Evolutionary conservation across 2,113 vertebrate genomes (phyloP).

Genomic region (Plecotus auritus): DNA sequence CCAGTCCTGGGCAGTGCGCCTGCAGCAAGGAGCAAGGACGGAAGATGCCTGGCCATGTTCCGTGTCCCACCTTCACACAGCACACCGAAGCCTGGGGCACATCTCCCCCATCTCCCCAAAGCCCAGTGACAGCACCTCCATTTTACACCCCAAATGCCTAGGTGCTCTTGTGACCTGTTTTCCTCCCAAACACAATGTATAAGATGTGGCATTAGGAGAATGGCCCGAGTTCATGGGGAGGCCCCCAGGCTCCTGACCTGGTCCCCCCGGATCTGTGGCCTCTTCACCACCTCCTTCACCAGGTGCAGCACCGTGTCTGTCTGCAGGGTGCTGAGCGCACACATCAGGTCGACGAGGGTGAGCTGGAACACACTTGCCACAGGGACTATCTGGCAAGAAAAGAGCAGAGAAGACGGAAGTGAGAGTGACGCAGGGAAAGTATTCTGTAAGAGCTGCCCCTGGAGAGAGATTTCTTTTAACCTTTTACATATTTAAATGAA

Average conservation of each 20-base stretch:
- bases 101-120: too few species aligned
- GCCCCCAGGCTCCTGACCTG: conserved; percentile 81
- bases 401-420: not conserved
- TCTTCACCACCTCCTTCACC: conserved; percentile 96
- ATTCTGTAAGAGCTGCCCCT: rapidly evolving
- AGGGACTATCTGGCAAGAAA: conserved; percentile 85
- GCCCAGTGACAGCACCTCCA: rapidly evolving
- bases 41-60: not conserved
- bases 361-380: conserved; percentile 85
- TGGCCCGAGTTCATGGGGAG: rapidly evolving
- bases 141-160: too few species aligned
- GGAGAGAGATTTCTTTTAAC: not conserved
- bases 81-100: rapidly evolving
- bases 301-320: conserved; percentile 88
- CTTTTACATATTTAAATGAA: not conserved
- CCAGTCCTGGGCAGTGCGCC: rapidly evolving
- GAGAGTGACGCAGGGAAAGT: rapidly evolving
- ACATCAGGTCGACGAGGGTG: conserved; percentile 90
- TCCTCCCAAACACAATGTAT: not conserved
- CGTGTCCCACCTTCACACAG: not conserved
- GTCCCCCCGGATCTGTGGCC: conserved; percentile 92
- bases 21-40: too few species aligned
- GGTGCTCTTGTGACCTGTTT: not conserved
- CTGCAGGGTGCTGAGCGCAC: conserved; percentile 87
- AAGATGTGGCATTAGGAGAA: rapidly evolving